Conservation (phyloP, 2,113 vertebrate species). For the Suricata suricatta region DNA sequence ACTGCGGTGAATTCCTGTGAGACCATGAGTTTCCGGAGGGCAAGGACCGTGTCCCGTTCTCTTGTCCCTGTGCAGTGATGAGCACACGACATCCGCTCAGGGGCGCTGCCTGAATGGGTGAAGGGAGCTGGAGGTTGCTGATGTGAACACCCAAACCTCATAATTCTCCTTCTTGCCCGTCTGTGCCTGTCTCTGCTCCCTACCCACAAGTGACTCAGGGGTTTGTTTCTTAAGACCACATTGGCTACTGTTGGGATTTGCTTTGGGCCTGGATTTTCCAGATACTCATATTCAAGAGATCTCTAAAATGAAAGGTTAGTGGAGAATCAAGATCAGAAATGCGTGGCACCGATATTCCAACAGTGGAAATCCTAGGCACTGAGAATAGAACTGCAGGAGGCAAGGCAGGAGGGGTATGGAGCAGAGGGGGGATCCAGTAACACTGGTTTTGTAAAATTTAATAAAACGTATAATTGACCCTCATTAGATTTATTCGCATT, state of each 20-base stretch:
- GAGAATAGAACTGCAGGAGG: conserved; percentile 8
- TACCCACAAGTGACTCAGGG: neutral
- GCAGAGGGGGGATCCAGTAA: neutral
- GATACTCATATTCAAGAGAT: neutral
- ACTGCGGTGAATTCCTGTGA: too few species aligned
- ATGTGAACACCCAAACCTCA: neutral
- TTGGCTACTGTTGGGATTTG: neutral
- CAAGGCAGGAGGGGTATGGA: neutral
- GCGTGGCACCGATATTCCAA: neutral
- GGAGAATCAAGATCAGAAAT: neutral
- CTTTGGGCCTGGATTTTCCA: neutral
- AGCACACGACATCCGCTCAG: rapidly evolving
- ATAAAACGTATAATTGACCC: conserved; percentile 75
- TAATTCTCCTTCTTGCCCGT: too few species aligned
- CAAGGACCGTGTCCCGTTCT: neutral
- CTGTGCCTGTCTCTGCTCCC: neutral
- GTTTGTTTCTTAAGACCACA: neutral
- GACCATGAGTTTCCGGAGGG: neutral
- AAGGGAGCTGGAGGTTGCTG: neutral
- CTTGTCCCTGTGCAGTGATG: rapidly evolving
- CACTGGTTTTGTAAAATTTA: conserved; percentile 63
- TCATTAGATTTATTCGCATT: conserved; percentile 75
- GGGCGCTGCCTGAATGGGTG: neutral
- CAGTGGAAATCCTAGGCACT: neutral
- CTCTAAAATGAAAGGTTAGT: neutral